These are phyloP conservation scores for Caracal caracal DNA, from an alignment of 2,113 vertebrate species.

Conservation along the genomic window DNA sequence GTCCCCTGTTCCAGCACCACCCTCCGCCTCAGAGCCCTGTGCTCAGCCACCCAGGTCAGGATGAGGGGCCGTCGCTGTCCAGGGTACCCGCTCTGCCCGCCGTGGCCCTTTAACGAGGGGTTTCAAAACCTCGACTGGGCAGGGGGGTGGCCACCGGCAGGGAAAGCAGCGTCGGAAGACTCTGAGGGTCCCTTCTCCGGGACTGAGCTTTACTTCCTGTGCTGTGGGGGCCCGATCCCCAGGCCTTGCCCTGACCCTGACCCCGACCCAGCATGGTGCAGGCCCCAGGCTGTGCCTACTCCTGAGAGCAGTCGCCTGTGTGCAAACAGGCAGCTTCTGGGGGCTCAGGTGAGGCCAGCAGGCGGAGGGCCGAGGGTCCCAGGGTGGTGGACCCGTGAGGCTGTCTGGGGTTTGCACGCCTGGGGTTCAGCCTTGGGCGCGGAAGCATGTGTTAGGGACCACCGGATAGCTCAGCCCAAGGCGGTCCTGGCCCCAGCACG, in stretches of 20 bases:
- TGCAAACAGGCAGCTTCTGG: neutral
- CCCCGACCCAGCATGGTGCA: neutral
- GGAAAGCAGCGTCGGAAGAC: neutral
- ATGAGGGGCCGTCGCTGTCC: accelerated
- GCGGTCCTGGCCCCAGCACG: neutral
- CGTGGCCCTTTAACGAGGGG: neutral
- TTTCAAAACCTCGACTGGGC: neutral
- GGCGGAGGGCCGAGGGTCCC: neutral
- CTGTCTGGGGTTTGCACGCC: no score
- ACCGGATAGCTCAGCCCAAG: neutral
- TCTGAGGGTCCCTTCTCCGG: neutral
- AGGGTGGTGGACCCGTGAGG: neutral
- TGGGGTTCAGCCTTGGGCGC: neutral
- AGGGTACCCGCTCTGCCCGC: accelerated
- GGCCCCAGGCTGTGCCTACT: neutral
- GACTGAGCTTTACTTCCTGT: neutral
- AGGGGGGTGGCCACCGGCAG: neutral
- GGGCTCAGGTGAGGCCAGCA: accelerated
- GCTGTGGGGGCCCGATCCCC: neutral
- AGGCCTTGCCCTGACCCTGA: neutral
- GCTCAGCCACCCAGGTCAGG: accelerated
- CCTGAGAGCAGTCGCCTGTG: neutral
- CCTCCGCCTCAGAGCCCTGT: neutral
- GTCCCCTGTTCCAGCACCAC: accelerated
- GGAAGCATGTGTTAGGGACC: neutral